Evolutionary conservation across 2,113 vertebrate species (phyloP), one percentile per base, ranked within the genome.

Genomic region (Bubo blakistoni): DNA sequence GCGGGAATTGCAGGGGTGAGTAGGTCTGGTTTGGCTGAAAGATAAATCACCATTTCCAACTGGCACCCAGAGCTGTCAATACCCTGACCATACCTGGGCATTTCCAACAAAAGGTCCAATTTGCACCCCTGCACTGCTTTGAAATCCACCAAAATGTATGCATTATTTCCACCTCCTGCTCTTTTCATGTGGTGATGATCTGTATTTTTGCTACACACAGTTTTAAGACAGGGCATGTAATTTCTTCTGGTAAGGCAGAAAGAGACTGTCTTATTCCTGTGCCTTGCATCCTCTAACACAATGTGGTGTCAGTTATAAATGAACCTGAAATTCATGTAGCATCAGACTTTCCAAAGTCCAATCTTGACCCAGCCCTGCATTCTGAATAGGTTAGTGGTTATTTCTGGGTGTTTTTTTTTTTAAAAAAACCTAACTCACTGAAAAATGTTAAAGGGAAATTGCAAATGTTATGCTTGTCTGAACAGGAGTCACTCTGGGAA

Each of bases 371-470:
- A 76, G 44, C 16, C 32, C 69, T 5, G 1, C 71, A 38, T 82
- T 92, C 58, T 82, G 88, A 79, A 49, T 27, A 82, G 16, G 65
- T 91, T 46, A 20, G 42, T 0, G 3, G 29, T 42, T 76, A 44
- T 81, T 95, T 73, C 14, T 59, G 12, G 15, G 9, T n/a, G 24
- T 9, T 32, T 57, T 21, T 6, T 13, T 5, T 38, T n/a, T 24
- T 51, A 49, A n/a, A n/a, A 26, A 65, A 6, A 1, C 22, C 40
- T 40, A 70, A 81, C 44, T 69, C 49, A 81, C 0, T 61, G 77
- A 95, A 92, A 96, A 94, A 92, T 14, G 27, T 95, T 91, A 84
- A 72, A 91, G 89, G 91, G 92, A 94, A 97, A 95, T 96, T 92
- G 57, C 36, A 77, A 92, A 92, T 76, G 49, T 85, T 92, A 92